A percentile compares a stretch with the other conserved stretches of the same genome.
phyloP scores from a whole-genome alignment of 2,797 vertebrate species.

The Hozukius guyotensis region DNA sequence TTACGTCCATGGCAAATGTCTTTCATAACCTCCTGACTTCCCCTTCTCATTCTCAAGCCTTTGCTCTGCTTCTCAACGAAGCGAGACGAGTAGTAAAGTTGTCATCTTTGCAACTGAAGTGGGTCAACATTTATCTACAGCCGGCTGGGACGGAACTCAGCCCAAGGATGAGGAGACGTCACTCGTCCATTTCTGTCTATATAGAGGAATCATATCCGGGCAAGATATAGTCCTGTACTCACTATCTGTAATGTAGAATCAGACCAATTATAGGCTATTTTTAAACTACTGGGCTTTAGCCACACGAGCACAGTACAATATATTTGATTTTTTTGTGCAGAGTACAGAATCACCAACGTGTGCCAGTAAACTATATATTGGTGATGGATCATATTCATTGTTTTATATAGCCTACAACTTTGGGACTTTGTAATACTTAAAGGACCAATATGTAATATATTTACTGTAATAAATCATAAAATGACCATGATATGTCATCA shows the following conservation, averaged over 20 bases:
- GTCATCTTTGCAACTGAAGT: constrained; percentile 60
- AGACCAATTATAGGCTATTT: background rate
- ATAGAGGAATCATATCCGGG: background rate
- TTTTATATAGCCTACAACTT: background rate
- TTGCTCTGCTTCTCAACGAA: constrained; percentile 10
- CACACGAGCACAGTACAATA: background rate
- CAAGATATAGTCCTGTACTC: background rate
- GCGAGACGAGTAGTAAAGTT: constrained; percentile 44
- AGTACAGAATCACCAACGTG: background rate
- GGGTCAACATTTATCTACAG: constrained; percentile 66
- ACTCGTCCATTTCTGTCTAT: constrained; percentile 13
- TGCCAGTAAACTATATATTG: too few relatives aligned
- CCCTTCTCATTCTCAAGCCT: constrained; percentile 2
- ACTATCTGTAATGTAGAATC: background rate
- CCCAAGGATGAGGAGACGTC: constrained; percentile 17
- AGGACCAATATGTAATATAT: too few relatives aligned
- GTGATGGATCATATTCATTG: background rate
- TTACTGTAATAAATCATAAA: too few relatives aligned
- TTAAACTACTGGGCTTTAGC: background rate
- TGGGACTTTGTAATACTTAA: background rate
- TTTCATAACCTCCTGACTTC: constrained; percentile 40
- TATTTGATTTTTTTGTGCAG: background rate
- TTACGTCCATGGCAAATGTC: constrained; percentile 17
- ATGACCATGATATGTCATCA: too few relatives aligned
- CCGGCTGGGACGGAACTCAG: constrained; percentile 29